A percentile compares a stretch with the other conserved stretches of the same genome.
phyloP scores from a whole-genome alignment of 2,113 vertebrate genomes.

The Xiphophorus couchianus region DNA sequence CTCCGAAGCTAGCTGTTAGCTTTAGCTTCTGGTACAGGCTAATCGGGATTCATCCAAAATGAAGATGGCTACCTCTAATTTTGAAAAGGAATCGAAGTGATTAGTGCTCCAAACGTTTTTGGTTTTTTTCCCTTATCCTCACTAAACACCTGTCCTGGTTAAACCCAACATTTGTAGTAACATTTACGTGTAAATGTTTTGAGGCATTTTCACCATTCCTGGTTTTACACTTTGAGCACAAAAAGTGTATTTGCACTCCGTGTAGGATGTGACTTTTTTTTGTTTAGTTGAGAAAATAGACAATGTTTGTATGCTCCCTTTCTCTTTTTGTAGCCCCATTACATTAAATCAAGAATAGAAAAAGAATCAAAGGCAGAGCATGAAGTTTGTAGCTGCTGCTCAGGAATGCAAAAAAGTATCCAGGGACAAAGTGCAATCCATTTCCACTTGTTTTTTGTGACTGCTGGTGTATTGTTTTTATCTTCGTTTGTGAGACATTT shows the following conservation, averaged over 20 bases:
- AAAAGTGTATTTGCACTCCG: slow-evolving; percentile 5
- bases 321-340: slow-evolving; percentile 4
- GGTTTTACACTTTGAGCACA: neutral
- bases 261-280: slow-evolving; percentile 5
- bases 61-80: neutral
- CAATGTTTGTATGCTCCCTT: slow-evolving; percentile 3
- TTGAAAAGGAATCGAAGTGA: slow-evolving; percentile 1
- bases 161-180: neutral
- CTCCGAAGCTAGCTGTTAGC: neutral
- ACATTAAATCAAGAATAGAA: slow-evolving; percentile 30
- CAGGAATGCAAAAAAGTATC: slow-evolving; percentile 50
- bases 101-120: slow-evolving; percentile 5
- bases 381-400: slow-evolving; percentile 48
- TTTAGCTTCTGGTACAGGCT: neutral
- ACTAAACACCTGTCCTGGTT: neutral
- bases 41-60: neutral
- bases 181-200: neutral
- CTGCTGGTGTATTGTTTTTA: slow-evolving; percentile 13
- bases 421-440: slow-evolving; percentile 74
- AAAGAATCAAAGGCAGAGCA: slow-evolving; percentile 21
- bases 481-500: slow-evolving; percentile 25
- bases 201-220: slow-evolving; percentile 13
- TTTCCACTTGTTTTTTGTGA: slow-evolving; percentile 30
- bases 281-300: too few relatives aligned
- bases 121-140: neutral